phyloP scores from a whole-genome alignment of 2,113 vertebrate species.

The Zosterops hypoxanthus region DNA sequence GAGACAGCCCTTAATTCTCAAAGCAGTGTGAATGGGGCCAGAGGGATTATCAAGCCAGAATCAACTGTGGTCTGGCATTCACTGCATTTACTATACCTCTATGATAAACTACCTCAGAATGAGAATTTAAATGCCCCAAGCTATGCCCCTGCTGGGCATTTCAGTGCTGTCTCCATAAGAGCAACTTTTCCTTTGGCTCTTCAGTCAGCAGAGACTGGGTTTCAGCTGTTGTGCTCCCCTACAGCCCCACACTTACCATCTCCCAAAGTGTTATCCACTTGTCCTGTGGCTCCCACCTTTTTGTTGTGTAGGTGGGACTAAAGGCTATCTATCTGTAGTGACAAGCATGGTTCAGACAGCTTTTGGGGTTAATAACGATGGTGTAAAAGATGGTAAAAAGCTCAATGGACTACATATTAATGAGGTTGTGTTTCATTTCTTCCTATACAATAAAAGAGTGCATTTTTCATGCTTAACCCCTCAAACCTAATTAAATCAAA shows the following conservation, averaged over 20 bases:
- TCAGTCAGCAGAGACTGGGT: neutral
- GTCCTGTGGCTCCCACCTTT: neutral
- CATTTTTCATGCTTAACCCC: conserved; percentile 7
- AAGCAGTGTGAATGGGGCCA: neutral
- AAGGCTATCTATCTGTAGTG: neutral
- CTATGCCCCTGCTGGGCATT: neutral
- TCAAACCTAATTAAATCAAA: conserved; percentile 62
- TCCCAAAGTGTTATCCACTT: neutral
- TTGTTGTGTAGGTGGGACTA: neutral
- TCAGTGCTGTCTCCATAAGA: neutral
- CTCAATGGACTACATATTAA: neutral
- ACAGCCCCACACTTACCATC: fast-evolving
- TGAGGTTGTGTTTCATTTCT: conserved; percentile 13
- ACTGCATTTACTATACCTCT: neutral
- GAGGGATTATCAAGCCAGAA: neutral
- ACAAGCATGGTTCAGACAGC: neutral
- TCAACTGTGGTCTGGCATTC: neutral
- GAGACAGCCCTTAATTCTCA: neutral
- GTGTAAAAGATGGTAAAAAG: neutral
- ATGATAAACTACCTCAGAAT: neutral
- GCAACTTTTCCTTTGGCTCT: neutral
- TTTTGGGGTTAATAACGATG: neutral
- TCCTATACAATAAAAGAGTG: neutral
- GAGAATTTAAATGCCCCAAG: neutral
- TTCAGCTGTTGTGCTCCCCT: neutral